A percentile compares a stretch with the other conserved stretches of the same genome.
These are phyloP conservation scores for Apodemia zela DNA, from an alignment of 2,888 invertebrate species.

Conservation along the genomic window DNA sequence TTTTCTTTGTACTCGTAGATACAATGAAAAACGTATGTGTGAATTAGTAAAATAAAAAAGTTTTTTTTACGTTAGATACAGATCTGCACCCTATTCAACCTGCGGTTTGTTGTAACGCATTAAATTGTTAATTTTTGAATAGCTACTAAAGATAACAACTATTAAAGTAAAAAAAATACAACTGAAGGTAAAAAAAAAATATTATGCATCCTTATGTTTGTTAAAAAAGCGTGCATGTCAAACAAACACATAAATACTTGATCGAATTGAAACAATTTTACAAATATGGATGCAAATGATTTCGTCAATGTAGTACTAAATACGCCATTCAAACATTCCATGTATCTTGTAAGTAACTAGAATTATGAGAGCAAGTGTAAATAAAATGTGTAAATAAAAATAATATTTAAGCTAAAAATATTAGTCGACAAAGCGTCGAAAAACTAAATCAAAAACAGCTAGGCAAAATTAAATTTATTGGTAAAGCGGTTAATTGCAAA, in stretches of 20 bases:
- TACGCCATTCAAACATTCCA: slow-evolving; percentile 69
- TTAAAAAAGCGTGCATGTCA: too few relatives aligned
- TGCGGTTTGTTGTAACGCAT: too few relatives aligned
- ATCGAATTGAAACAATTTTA: slow-evolving; percentile 33
- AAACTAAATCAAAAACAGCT: slow-evolving; percentile 25
- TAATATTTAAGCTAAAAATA: slow-evolving; percentile 29
- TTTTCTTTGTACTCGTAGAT: neutral
- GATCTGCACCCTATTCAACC: too few relatives aligned
- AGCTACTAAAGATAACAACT: too few relatives aligned
- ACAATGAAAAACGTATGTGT: too few relatives aligned
- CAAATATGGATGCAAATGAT: slow-evolving; percentile 12
- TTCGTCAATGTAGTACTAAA: slow-evolving; percentile 49
- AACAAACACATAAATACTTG: too few relatives aligned
- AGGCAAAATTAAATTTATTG: slow-evolving; percentile 29
- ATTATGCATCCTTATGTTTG: too few relatives aligned
- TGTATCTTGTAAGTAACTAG: slow-evolving; percentile 49
- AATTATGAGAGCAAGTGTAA: slow-evolving; percentile 51
- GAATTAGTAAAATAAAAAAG: too few relatives aligned
- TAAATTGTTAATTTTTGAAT: too few relatives aligned
- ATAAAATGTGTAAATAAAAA: slow-evolving; percentile 70
- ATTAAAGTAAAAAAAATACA: too few relatives aligned
- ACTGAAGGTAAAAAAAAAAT: too few relatives aligned
- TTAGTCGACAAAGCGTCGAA: slow-evolving; percentile 28
- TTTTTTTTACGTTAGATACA: too few relatives aligned
- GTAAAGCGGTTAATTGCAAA: slow-evolving; percentile 35